phyloP scores from a whole-genome alignment of 2,888 invertebrate species.

The Synergus laeviventris region DNA sequence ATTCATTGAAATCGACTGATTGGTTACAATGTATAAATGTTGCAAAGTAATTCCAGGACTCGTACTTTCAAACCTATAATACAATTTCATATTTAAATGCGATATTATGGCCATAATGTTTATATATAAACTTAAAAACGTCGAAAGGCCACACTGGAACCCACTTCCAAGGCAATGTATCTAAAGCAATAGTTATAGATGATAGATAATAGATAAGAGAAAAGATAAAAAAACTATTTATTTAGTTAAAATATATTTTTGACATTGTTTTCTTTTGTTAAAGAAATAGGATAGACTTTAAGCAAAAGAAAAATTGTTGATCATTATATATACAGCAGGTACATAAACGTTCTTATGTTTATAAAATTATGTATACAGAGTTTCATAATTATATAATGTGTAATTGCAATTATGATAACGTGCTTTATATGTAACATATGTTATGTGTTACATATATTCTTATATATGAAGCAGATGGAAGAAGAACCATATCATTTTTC shows the following conservation, averaged over 20 bases:
- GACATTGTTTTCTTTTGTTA: too few relatives aligned
- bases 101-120: background rate
- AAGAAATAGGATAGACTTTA: too few relatives aligned
- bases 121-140: background rate
- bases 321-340: background rate
- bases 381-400: background rate
- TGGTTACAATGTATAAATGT: conserved; percentile 8
- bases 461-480: too few relatives aligned
- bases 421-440: too few relatives aligned
- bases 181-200: background rate
- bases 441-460: too few relatives aligned
- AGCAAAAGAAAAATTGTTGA: background rate
- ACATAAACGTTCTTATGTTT: background rate
- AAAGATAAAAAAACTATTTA: too few relatives aligned
- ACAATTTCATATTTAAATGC: background rate
- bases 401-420: too few relatives aligned
- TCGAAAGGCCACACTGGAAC: background rate
- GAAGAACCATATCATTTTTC: background rate
- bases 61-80: background rate
- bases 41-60: background rate
- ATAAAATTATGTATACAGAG: background rate
- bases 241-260: too few relatives aligned
- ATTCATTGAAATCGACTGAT: conserved; percentile 61
- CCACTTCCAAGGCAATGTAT: background rate
- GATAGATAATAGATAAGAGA: background rate